phyloP scores from a whole-genome alignment of 2,888 invertebrate species.

The Aethes cnicana region DNA sequence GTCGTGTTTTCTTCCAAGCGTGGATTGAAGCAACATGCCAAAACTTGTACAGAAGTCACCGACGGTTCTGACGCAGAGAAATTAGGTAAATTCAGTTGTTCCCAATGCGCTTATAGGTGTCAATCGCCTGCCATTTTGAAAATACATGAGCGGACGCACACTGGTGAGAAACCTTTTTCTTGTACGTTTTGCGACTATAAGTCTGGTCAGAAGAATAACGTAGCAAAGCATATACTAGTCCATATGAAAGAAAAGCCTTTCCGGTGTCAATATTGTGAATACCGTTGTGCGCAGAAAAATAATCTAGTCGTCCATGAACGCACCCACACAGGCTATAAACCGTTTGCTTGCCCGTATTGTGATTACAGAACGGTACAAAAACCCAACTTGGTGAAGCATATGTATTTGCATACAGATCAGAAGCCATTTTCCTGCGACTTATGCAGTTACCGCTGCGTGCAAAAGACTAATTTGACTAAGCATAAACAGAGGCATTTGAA shows the following conservation, averaged over 20 bases:
- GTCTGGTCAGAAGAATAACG: slow-evolving; percentile 77
- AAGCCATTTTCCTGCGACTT: slow-evolving; percentile 77
- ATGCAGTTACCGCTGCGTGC: slow-evolving; percentile 74
- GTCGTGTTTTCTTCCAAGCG: slow-evolving; percentile 66
- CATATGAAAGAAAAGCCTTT: slow-evolving; percentile 80
- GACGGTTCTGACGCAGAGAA: slow-evolving; percentile 50
- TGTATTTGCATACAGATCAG: slow-evolving; percentile 77
- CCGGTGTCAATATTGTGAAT: slow-evolving; percentile 76
- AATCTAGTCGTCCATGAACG: slow-evolving; percentile 76
- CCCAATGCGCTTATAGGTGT: slow-evolving; percentile 72
- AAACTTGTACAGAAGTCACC: slow-evolving; percentile 49
- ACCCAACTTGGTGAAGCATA: slow-evolving; percentile 77
- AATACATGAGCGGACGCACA: slow-evolving; percentile 75
- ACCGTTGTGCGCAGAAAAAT: slow-evolving; percentile 76
- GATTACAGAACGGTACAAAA: slow-evolving; percentile 77
- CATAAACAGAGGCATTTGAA: slow-evolving; percentile 74
- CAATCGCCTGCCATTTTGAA: slow-evolving; percentile 77
- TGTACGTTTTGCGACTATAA: slow-evolving; percentile 77
- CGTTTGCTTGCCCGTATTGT: slow-evolving; percentile 75
- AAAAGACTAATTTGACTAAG: slow-evolving; percentile 76
- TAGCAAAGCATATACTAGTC: slow-evolving; percentile 75
- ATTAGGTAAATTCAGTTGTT: slow-evolving; percentile 66
- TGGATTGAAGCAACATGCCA: slow-evolving; percentile 66
- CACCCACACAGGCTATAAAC: slow-evolving; percentile 78
- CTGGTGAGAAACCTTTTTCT: slow-evolving; percentile 74